Base-by-base conservation (phyloP, 2,888 invertebrate species). In the Scaeva pyrastri region DNA sequence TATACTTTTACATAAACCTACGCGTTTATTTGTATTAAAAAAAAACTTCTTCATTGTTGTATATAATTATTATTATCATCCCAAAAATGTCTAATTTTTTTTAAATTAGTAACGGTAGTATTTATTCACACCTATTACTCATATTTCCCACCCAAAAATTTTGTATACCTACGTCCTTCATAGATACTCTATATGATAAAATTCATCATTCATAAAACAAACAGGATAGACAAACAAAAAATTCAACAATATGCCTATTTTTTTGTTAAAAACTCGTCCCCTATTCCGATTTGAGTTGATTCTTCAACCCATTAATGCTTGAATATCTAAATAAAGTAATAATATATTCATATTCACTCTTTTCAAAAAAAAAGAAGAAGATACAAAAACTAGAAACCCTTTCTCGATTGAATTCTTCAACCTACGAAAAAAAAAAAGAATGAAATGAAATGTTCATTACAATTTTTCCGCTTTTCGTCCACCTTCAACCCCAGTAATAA, bases 271-370 rank as follows among this genome's bases (percentile, higher is more conserved):
- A n/a, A n/a, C n/a, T 16, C 41, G 71, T 86, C 82, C 77, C 58
- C 74, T 82, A 36, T 45, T 21, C n/a, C n/a, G n/a, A 31, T 5
- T 48, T 45, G 12, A 64, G 31, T 66, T 43, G 66, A 74, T 81
- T 81, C 86, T 77, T 74, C 52, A 41, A 39, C 31, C 45, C 21
- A 74, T 31, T 71, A 31, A 64, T 64, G 10, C 77, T 70, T 73
- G 48, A 62, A 66, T 74, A 82, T 79, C 75, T 79, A 75, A 87
- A 87, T 83, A 83, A 83, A 83, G 83, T 43, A 79, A 83, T 87
- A 87, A 87, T 79, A 87, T 87, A 87, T 87, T 87, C 87, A 87
- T 87, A 87, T n/a, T n/a, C n/a, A 83, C 83, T 82, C 74, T 77
- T 82, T 70, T 43, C 66, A 23, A 19, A 23, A 43, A 23, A n/a